phyloP scores from a whole-genome alignment of 2,797 vertebrate species.

The Enoplosus armatus region DNA sequence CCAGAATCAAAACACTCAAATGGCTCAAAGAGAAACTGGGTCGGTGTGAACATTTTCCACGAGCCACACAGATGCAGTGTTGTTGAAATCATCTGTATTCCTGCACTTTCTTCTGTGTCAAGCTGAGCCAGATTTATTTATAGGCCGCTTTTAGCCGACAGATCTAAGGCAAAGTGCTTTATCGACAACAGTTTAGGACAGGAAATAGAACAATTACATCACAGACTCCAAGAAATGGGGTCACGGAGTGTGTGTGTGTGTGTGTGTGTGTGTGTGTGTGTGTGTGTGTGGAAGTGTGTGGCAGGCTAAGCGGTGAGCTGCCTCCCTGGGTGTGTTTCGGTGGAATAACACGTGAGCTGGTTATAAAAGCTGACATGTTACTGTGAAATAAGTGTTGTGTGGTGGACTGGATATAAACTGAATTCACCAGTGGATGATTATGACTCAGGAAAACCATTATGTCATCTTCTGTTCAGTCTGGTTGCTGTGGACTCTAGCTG shows the following conservation, averaged over 20 bases:
- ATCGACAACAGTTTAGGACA: slow-evolving; percentile 39
- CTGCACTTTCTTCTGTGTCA: slow-evolving; percentile 37
- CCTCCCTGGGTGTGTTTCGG: not conserved
- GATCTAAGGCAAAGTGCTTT: slow-evolving; percentile 44
- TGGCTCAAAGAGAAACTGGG: not conserved
- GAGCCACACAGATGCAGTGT: not conserved
- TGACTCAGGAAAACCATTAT: slow-evolving; percentile 31
- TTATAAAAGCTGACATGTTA: slow-evolving; percentile 25
- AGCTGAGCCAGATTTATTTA: slow-evolving; percentile 44
- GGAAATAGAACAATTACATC: slow-evolving; percentile 58
- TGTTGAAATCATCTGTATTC: slow-evolving; percentile 4
- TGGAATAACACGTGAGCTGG: not conserved
- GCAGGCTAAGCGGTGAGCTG: not conserved
- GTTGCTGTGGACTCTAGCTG: slow-evolving; percentile 17
- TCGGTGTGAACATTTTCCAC: not conserved
- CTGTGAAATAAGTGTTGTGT: not conserved
- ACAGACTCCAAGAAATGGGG: slow-evolving; percentile 42
- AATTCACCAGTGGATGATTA: slow-evolving; percentile 8
- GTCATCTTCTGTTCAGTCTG: slow-evolving; percentile 13
- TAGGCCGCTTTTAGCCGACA: slow-evolving; percentile 44
- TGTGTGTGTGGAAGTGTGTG: not conserved
- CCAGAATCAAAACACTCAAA: not conserved
- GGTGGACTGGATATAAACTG: slow-evolving; percentile 11
- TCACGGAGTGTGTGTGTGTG: slow-evolving; percentile 5
- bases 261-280: too few relatives aligned